A percentile compares a stretch with the other conserved stretches of the same genome.
These are phyloP conservation scores for Rapana venosa DNA, from an alignment of 2,888 invertebrate species.

Conservation along the genomic window DNA sequence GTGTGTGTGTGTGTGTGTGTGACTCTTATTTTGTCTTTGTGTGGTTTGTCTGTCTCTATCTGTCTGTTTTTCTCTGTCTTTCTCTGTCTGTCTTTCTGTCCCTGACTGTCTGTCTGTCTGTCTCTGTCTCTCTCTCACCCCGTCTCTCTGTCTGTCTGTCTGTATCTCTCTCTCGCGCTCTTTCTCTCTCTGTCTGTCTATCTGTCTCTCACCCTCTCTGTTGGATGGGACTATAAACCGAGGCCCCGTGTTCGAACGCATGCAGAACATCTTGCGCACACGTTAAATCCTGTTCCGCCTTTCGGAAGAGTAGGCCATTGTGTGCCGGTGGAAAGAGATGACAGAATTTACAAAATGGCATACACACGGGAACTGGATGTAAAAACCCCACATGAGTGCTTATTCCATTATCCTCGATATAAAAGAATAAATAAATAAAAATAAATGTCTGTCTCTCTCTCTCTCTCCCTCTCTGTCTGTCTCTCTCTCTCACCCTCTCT, in stretches of 20 bases:
- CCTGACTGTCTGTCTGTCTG: not conserved
- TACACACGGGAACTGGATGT: too few species aligned
- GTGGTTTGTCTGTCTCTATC: not conserved
- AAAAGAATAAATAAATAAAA: too few species aligned
- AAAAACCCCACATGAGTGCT: too few species aligned
- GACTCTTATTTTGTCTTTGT: not conserved
- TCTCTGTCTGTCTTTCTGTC: not conserved
- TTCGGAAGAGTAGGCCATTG: too few species aligned
- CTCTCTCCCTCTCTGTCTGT: not conserved
- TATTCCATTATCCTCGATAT: too few species aligned
- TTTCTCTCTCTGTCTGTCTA: not conserved
- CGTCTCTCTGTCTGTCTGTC: constrained; percentile 12
- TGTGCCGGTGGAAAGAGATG: too few species aligned
- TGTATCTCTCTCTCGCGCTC: constrained; percentile 24
- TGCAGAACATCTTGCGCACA: too few species aligned
- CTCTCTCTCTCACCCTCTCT: not conserved
- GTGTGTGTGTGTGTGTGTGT: not conserved
- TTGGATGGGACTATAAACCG: too few species aligned
- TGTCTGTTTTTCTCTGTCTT: not conserved
- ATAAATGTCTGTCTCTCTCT: too few species aligned
- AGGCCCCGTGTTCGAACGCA: too few species aligned
- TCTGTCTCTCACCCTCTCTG: not conserved
- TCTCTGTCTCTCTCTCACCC: not conserved
- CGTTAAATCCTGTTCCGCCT: too few species aligned
- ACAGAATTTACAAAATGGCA: too few species aligned